Base-by-base conservation (phyloP, 2,888 invertebrate species). In the Drosophila fungiperda region DNA sequence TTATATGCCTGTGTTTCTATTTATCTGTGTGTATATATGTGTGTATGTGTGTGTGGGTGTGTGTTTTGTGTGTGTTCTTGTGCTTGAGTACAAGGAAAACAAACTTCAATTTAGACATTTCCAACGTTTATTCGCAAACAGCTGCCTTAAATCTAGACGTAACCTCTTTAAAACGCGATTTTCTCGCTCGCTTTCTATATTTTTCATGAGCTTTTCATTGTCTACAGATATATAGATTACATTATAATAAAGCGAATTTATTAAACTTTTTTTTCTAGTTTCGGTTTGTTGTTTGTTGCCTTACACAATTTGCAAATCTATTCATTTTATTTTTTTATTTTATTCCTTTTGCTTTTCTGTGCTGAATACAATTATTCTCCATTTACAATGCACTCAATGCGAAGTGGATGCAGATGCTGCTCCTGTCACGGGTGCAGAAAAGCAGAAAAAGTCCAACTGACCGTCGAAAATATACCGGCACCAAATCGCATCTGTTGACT, bases 371-470 rank as follows among this genome's bases (percentile, higher is more conserved):
- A 89, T 87, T 87, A 87, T 89, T 83, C 80, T 85, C 79, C 87
- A 87, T 89, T 87, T 84, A 89, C 87, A 87, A 87, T 87, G 89
- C 89, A 87, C 81, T 84, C 85, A 76, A 77, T 72, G 79, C 77
- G 60, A 76, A 77, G 69, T 80, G 75, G 50, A 74, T 72, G 76
- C 66, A 61, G 50, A 49, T 60, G 42, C 67, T 32, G 50, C 55
- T 49, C 29, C 49, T 55, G 55, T 38, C 38, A 55, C 29, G 55
- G 36, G 8, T 55, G 26, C 55, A 38, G 29, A 26, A 32, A 32
- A 49, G 50, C 40, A 55, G 26, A 8, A 71, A 38, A 62, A 17
- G 12, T 48, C 36, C 4, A 55, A 8, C 1, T 71, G 66, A 71
- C 55, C 67, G 67, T 52, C 78, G 32, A 38, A 36, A 1, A 53